Evolutionary conservation across 1,140 invertebrate species (phyloP).

Genomic region (Paralvinella palmiformis): DNA sequence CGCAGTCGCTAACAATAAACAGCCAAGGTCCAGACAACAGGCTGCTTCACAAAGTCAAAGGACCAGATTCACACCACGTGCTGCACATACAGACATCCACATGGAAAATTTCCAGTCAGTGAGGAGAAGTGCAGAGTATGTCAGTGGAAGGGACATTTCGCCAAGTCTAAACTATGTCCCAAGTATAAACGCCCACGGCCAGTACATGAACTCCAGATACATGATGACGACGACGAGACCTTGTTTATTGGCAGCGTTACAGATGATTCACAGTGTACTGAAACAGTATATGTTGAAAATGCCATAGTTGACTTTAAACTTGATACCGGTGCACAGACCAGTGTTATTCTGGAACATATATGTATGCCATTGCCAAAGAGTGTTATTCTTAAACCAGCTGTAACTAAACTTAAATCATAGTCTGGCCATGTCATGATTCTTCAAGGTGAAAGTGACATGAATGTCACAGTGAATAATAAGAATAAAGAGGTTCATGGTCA

Average conservation of each 20-base stretch:
- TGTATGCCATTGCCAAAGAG: background rate
- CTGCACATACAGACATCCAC: background rate
- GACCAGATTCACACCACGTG: background rate
- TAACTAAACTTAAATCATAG: background rate
- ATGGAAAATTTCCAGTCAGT: background rate
- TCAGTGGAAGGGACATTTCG: background rate
- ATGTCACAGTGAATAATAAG: background rate
- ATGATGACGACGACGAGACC: background rate
- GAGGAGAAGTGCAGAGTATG: background rate
- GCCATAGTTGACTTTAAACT: background rate
- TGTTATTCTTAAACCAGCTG: background rate
- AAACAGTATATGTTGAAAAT: background rate
- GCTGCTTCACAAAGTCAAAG: background rate
- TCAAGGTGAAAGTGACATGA: background rate
- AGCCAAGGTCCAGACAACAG: background rate
- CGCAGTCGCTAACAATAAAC: background rate
- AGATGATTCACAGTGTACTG: background rate
- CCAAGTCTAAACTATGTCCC: background rate
- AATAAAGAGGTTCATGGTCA: background rate
- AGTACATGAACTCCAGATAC: background rate
- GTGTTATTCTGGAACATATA: background rate
- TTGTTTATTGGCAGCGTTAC: background rate
- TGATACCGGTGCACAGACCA: background rate
- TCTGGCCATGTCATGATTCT: background rate
- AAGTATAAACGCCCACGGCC: background rate